Base-by-base conservation (phyloP, 2,888 invertebrate species). In the Leucophenga montana region DNA sequence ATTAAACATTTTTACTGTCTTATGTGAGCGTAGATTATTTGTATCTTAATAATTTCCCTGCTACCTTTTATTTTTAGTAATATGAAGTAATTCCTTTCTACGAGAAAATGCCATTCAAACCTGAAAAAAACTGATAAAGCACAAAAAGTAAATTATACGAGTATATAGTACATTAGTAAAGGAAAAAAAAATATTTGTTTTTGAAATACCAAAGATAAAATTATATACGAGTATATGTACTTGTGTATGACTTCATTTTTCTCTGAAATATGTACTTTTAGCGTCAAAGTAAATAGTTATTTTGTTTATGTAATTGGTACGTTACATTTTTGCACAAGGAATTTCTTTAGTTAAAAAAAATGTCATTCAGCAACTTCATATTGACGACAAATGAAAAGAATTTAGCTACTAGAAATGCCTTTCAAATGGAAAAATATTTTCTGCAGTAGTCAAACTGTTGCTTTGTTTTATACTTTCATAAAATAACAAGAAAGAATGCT, bases 391-490 rank as follows among this genome's bases (percentile, higher is more conserved):
- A 61, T 59, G 66, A 66, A 54, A 75, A 76, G 67, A 68, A 75
- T 50, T 50, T 11, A 18, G n/a, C n/a, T n/a, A 16, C 18, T 50
- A n/a, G 27, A 61, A 61, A 16, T 31, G 33, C 59, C 13, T 66
- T 13, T 68, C 69, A 27, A 39, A 13, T 39, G 2, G 18, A 39
- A 39, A 18, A 16, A 48, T 65, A 31, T 65, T 16, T 31, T 69
- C 66, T 57, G 74, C 78, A 74, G 72, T 73, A 76, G 75, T 78
- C 67, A 76, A 66, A 39, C 69, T 50, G 50, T 50, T 50, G 16
- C 50, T n/a, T 18, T 50, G 39, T 39, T 39, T 39, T 11, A 39
- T 39, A 39, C 5, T 39, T 33, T 33, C 4, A 5, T 33, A 5
- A 33, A 33, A 5, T 33, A 33, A 5, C 8, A 33, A 5, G 8